Evolutionary conservation across 2,888 invertebrate species (phyloP), one percentile per base, ranked within the genome.

Genomic region (Protonemura montana): DNA sequence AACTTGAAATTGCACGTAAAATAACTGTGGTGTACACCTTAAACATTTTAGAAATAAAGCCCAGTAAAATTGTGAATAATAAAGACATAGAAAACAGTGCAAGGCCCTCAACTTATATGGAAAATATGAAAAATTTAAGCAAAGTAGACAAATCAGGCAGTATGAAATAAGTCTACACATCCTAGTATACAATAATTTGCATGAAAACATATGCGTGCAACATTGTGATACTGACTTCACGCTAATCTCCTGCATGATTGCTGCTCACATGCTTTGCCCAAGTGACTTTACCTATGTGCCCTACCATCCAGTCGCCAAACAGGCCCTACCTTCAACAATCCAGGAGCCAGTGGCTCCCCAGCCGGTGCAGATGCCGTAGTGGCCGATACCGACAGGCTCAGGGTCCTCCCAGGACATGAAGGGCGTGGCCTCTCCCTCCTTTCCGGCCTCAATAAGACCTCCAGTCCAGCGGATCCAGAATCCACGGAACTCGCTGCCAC

Each of bases 381-480:
- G 95, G 88, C 93, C 94, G 86, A 97, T 93, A 16, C 94, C 94
- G 90, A 96, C 94, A 3, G 95, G 93, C 88, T 95, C 93, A 0
- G 94, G 94, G 90, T 97, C 96, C 41, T 93, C 91, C 93, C 94
- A 96, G 16, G 94, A 93, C 88, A 97, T 91, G 92, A 97, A 96
- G 0, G 97, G 95, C 13, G 93, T 93, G 21, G 93, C 92, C 89
- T 95, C 95, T 42, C 94, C 94, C 89, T 96, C 96, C 85, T 93
- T 94, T n/a, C 96, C 96, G 13, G 95, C 95, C 10, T 94, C 94
- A 87, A 95, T 91, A 76, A 88, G 88, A 88, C 94, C 95, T 89
- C 94, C 93, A 88, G 94, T 94, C 95, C 95, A 97, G 89, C 96
- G 94, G 82, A 97, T 92, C 97, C 97, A 97, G 92, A 97, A 97